Conservation (phyloP, 2,113 vertebrate species). For the Ailuropoda melanoleuca region DNA sequence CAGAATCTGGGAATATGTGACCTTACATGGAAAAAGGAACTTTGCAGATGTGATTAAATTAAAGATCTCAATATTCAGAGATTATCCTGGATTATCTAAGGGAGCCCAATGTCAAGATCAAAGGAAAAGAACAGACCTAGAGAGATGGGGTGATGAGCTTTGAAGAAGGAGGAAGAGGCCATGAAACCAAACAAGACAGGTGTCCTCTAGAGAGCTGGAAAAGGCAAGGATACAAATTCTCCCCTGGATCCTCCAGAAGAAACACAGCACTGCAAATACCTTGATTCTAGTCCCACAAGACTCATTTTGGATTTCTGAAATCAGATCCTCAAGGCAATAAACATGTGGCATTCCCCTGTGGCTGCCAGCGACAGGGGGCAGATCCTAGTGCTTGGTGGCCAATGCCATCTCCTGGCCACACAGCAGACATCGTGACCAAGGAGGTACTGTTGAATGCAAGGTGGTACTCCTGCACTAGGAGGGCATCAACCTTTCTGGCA, state of each 20-base stretch:
- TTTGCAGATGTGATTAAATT: neutral
- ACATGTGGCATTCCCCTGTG: neutral
- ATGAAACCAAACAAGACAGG: neutral
- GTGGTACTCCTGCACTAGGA: neutral
- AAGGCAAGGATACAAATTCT: neutral
- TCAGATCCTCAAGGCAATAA: neutral
- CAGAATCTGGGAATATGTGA: neutral
- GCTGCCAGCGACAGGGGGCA: neutral
- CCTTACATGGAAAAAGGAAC: neutral
- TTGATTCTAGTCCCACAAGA: neutral
- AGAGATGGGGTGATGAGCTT: neutral
- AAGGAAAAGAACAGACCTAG: neutral
- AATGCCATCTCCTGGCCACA: neutral
- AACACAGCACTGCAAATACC: neutral
- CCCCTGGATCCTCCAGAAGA: neutral
- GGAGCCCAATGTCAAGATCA: neutral
- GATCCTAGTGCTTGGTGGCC: neutral
- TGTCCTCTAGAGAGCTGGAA: neutral
- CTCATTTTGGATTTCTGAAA: neutral
- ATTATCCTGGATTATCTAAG: neutral
- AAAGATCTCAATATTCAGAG: neutral
- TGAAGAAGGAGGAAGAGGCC: neutral
- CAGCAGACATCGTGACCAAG: neutral
- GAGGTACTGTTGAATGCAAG: neutral
- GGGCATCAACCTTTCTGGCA: neutral